These are phyloP conservation scores for Theretra japonica DNA, from an alignment of 2,888 invertebrate genomes.

Conservation along the genomic window DNA sequence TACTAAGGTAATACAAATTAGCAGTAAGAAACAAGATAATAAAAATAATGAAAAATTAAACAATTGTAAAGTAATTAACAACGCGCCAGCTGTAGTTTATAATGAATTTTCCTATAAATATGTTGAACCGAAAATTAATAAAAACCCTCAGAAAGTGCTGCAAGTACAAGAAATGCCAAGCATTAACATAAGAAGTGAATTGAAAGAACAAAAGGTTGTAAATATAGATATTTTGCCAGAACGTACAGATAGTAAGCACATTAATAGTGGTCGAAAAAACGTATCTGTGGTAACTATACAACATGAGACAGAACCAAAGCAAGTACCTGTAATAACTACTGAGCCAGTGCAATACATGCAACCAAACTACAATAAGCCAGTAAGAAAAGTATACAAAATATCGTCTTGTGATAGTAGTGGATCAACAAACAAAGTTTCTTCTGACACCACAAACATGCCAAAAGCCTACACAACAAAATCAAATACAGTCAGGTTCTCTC, in stretches of 20 bases:
- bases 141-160: constrained; percentile 52
- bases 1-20: constrained; percentile 66
- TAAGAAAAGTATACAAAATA: constrained; percentile 70
- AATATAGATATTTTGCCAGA: constrained; percentile 79
- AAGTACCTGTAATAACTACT: constrained; percentile 31
- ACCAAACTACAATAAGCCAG: constrained; percentile 40
- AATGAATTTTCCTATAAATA: constrained; percentile 68
- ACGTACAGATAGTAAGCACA: constrained; percentile 41
- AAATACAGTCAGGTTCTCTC: constrained; percentile 47
- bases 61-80: constrained; percentile 52
- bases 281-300: constrained; percentile 63
- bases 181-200: constrained; percentile 79
- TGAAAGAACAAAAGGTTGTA: constrained; percentile 79
- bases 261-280: constrained; percentile 54
- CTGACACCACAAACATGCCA: constrained; percentile 53
- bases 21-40: constrained; percentile 52
- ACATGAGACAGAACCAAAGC: constrained; percentile 48
- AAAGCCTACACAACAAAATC: constrained; percentile 50
- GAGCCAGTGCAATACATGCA: constrained; percentile 33
- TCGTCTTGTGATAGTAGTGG: constrained; percentile 70
- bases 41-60: constrained; percentile 52
- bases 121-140: constrained; percentile 53
- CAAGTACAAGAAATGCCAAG: constrained; percentile 79
- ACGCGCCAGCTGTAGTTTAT: constrained; percentile 61
- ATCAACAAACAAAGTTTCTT: constrained; percentile 64